A percentile compares a stretch with the other conserved stretches of the same genome.
phyloP scores from a whole-genome alignment of 1,140 invertebrate species.

The Subanguina moxae region DNA sequence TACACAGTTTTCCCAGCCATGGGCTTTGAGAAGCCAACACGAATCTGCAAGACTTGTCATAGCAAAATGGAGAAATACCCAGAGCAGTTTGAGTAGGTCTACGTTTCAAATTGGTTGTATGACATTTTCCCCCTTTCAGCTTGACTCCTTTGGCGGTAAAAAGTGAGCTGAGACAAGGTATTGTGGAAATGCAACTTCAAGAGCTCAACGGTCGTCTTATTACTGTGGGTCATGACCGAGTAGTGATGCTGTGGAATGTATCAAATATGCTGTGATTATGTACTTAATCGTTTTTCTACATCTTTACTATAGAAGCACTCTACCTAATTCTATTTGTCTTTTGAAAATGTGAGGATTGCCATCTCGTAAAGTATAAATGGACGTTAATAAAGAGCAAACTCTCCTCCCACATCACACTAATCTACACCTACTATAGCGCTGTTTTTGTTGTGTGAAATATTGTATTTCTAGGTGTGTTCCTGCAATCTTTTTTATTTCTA shows the following conservation, averaged over 20 bases:
- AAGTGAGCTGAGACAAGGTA: conserved; percentile 87
- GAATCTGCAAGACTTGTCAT: conserved; percentile 88
- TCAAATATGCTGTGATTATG: conserved; percentile 29
- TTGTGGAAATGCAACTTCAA: conserved; percentile 82
- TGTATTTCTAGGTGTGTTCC: too few relatives aligned
- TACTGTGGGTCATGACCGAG: conserved; percentile 85
- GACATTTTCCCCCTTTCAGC: conserved; percentile 62
- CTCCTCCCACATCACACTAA: too few relatives aligned
- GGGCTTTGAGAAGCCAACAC: conserved; percentile 94
- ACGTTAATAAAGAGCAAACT: too few relatives aligned
- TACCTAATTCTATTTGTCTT: not conserved
- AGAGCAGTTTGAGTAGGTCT: conserved; percentile 60
- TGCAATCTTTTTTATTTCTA: too few relatives aligned
- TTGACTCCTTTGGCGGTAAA: conserved; percentile 83
- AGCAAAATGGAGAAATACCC: conserved; percentile 57
- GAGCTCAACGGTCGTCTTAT: conserved; percentile 76
- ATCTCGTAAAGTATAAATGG: too few relatives aligned
- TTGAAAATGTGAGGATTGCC: too few relatives aligned
- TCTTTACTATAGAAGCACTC: not conserved
- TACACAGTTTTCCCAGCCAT: conserved; percentile 82
- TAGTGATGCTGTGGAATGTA: conserved; percentile 75
- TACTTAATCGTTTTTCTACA: not conserved
- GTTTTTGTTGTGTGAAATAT: too few relatives aligned
- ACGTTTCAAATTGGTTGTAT: not conserved
- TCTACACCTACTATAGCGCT: too few relatives aligned